These are phyloP conservation scores for Cerastis rubricosa DNA, from an alignment of 2,888 invertebrate genomes.

Conservation along the genomic window DNA sequence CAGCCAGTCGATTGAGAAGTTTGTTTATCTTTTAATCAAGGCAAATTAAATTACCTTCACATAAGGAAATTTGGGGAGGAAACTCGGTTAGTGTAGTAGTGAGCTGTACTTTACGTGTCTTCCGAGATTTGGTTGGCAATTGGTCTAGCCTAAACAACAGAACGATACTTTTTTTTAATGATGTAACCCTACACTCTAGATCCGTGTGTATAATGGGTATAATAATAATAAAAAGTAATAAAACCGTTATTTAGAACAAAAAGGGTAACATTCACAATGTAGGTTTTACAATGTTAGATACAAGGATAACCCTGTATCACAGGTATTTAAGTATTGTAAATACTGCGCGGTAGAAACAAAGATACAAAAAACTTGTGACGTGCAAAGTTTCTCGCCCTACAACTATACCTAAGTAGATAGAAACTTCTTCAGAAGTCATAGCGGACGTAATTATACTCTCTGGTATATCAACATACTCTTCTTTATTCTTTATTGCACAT, in stretches of 20 bases:
- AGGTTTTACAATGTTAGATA: too few relatives aligned
- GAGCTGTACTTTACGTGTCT: constrained; percentile 5
- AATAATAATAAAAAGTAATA: too few relatives aligned
- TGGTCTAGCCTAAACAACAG: not conserved
- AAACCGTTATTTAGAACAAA: too few relatives aligned
- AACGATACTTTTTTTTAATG: not conserved
- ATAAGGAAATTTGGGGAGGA: constrained; percentile 31
- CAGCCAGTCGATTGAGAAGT: constrained; percentile 42
- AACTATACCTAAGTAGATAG: not conserved
- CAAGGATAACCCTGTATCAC: too few relatives aligned
- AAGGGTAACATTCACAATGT: too few relatives aligned
- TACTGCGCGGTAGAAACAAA: not conserved
- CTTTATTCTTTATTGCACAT: too few relatives aligned
- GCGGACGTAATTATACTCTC: not conserved
- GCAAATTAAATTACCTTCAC: constrained; percentile 52
- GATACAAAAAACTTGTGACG: not conserved
- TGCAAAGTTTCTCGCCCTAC: not conserved
- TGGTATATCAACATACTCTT: not conserved
- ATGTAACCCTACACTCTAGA: not conserved
- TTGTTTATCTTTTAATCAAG: constrained; percentile 57
- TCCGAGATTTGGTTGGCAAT: constrained; percentile 17
- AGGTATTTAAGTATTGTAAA: constrained; percentile 1
- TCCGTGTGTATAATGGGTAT: not conserved
- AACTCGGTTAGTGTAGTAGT: constrained; percentile 12
- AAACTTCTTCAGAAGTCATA: not conserved